Base-by-base conservation (phyloP, 2,888 invertebrate genomes). In the Epinotia bilunana region DNA sequence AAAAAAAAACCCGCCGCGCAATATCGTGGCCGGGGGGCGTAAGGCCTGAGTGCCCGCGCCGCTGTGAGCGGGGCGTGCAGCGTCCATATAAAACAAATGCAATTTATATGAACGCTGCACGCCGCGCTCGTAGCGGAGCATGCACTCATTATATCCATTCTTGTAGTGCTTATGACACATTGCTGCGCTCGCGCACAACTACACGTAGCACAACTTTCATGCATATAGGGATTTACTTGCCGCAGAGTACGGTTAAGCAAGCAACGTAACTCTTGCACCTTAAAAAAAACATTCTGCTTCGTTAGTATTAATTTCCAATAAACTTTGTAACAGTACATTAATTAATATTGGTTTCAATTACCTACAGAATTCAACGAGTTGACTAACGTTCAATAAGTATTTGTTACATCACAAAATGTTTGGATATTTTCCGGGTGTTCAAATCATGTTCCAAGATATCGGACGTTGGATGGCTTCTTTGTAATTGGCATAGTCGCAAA, bases 401-500 rank as follows among this genome's bases (percentile, higher is more conserved):
- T n/a, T 4, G 2, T n/a, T n/a, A 13, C n/a, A n/a, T n/a, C n/a
- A 53, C n/a, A n/a, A 53, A n/a, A n/a, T 53, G n/a, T n/a, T 53
- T 1, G 53, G 49, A 16, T 53, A n/a, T 5, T 72, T 67, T 65
- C 49, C 23, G 16, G 39, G 39, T 9, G 49, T 64, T 16, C 7
- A 0, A n/a, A 23, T 53, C 53, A 20, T 62, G 33, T n/a, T 46
- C 57, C 16, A 46, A 65, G 28, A 60, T 39, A 55, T 39, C 55
- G 39, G 23, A 28, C 23, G 6, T 60, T 20, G 23, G 28, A 67
- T 12, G 69, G 69, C 20, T 46, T 60, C 60, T 23, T 11, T 69
- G 23, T 69, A 69, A 69, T 69, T 69, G 46, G 43, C 43, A 46
- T 46, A 28, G 69, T 46, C 43, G 58, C 46, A 60, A 69, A 69